Conservation (phyloP, 2,113 vertebrate species). For the Bos indicus region DNA sequence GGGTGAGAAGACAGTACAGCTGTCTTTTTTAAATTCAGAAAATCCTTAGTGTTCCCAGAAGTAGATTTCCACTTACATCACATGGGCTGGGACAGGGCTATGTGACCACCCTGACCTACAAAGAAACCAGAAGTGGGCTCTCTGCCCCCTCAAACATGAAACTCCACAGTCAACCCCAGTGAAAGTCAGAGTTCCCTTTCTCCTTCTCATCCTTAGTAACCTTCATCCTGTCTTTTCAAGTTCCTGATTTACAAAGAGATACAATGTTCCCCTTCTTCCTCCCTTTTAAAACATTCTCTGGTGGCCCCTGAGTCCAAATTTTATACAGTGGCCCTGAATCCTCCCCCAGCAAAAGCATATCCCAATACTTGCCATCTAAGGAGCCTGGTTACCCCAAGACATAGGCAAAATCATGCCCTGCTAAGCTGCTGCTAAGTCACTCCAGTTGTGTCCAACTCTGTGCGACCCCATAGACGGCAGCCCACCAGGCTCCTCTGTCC, state of each 20-base stretch:
- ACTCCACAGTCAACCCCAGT: background rate
- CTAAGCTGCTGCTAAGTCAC: too few species aligned
- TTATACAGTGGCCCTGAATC: background rate
- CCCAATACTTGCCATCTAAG: background rate
- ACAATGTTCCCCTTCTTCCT: background rate
- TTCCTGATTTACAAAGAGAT: background rate
- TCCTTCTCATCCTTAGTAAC: background rate
- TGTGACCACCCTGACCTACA: background rate
- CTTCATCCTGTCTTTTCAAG: background rate
- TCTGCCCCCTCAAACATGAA: background rate
- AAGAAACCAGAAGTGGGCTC: background rate
- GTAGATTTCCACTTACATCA: background rate
- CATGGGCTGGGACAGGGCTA: background rate
- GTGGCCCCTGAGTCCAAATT: background rate
- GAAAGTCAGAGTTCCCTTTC: background rate
- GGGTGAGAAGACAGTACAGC: background rate
- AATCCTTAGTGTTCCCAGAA: background rate
- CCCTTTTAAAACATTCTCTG: background rate
- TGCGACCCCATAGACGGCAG: too few species aligned
- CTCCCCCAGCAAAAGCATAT: background rate
- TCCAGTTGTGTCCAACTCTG: too few species aligned
- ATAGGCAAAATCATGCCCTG: background rate
- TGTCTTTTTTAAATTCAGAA: background rate
- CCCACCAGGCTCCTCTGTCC: too few species aligned
- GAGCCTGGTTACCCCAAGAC: background rate